Conservation (phyloP, 1,140 invertebrate genomes). For the Sycobia sp. region DNA sequence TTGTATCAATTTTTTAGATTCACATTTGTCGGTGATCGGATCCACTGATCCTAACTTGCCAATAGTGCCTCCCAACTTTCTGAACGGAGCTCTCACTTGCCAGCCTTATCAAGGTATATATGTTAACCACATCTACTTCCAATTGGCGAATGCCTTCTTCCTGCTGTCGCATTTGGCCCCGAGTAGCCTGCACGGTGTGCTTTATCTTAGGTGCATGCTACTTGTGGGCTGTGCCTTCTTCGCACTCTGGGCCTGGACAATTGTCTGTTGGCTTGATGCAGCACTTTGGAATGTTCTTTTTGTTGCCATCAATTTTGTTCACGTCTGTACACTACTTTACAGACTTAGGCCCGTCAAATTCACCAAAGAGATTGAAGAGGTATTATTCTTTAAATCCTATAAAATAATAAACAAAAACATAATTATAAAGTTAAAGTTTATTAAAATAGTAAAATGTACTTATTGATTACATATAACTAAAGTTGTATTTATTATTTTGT, state of each 20-base stretch:
- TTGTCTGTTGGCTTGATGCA: slow-evolving; percentile 83
- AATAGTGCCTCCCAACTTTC: slow-evolving; percentile 59
- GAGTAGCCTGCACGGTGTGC: slow-evolving; percentile 76
- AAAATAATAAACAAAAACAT: no score
- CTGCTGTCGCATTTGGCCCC: slow-evolving; percentile 81
- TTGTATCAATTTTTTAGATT: slow-evolving; percentile 45
- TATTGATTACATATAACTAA: no score
- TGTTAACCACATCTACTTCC: slow-evolving; percentile 78
- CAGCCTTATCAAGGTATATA: slow-evolving; percentile 61
- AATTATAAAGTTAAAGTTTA: no score
- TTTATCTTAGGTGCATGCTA: slow-evolving; percentile 78
- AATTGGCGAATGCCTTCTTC: slow-evolving; percentile 83
- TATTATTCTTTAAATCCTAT: no score
- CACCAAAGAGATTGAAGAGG: slow-evolving; percentile 83
- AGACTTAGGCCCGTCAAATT: slow-evolving; percentile 82
- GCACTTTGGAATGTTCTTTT: slow-evolving; percentile 86
- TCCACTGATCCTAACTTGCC: slow-evolving; percentile 54
- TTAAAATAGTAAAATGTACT: no score
- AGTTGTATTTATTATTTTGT: no score
- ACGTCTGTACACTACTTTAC: slow-evolving; percentile 81
- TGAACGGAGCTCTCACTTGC: slow-evolving; percentile 57
- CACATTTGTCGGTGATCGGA: slow-evolving; percentile 50
- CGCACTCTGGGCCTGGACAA: slow-evolving; percentile 81
- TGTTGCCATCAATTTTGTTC: slow-evolving; percentile 80
- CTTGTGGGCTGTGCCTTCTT: slow-evolving; percentile 79